Evolutionary conservation across 1,140 invertebrate species (phyloP), one percentile per base, ranked within the genome.

Genomic region (Aphaenogaster rudis): DNA sequence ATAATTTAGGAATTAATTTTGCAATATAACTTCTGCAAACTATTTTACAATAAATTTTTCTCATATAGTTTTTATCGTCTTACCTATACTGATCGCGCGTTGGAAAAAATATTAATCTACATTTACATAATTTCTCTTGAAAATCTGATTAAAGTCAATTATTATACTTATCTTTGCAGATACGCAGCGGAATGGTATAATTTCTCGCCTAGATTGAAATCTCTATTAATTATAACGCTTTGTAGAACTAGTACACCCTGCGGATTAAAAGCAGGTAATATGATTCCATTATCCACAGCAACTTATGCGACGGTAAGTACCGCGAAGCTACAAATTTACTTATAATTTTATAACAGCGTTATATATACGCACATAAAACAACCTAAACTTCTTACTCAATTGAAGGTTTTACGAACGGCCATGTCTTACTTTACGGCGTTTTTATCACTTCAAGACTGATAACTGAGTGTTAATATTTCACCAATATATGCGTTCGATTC

Each of bases 391-490:
- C n/a, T 9, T 57, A 36, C 48, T 71, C 1, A 13, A 48, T 48
- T 59, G 8, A 81, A 82, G 79, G 67, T 82, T 7, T 3, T 82
- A 15, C 66, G 52, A 61, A 48, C 48, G 28, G 52, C 39, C 9
- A 48, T 74, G 54, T 82, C 80, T 59, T 82, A 82, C 39, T 82
- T 82, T n/a, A 59, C 52, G n/a, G 28, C 67, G 13, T 72, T 82
- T 15, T 48, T 36, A 36, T 72, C 80, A 17, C 3, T 82, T 6
- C 33, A 80, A 54, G 63, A 82, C 3, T 79, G 9, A 69, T 71
- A 42, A 13, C 4, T 67, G 17, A 57, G 17, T 9, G 3, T 13
- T 42, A 67, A 45, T 67, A 42, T 67, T 5, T 57, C 54, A 57
- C 2, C n/a, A 57, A 57, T 57, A 8, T 17, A 57, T 57, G n/a